A percentile compares a stretch with the other conserved stretches of the same genome.
phyloP scores from a whole-genome alignment of 2,888 invertebrate genomes.

The Blera fallax region DNA sequence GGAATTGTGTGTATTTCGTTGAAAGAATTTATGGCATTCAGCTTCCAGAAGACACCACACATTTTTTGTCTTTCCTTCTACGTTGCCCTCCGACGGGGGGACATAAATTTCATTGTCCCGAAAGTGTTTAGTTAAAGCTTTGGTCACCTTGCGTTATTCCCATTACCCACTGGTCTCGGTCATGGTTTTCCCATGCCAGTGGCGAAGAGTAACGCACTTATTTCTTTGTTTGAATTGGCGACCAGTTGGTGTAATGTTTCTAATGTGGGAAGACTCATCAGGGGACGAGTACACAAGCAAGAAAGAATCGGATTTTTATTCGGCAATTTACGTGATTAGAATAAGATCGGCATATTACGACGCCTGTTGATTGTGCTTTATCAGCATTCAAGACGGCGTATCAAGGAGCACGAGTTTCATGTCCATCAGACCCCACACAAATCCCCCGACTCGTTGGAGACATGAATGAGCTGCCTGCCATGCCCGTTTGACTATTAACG shows the following conservation, averaged over 20 bases:
- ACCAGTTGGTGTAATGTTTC: slow-evolving; percentile 33
- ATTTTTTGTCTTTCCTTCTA: slow-evolving; percentile 34
- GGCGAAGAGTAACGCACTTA: slow-evolving; percentile 44
- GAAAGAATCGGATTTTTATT: slow-evolving; percentile 50
- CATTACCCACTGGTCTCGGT: neutral
- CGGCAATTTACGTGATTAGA: slow-evolving; percentile 70
- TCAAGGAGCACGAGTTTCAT: slow-evolving; percentile 73
- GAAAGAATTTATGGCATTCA: slow-evolving; percentile 68
- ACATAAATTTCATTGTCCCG: slow-evolving; percentile 59
- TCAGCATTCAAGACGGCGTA: slow-evolving; percentile 68
- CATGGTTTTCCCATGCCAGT: slow-evolving; percentile 51
- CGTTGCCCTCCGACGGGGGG: slow-evolving; percentile 1
- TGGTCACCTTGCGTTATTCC: slow-evolving; percentile 51
- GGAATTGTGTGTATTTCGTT: slow-evolving; percentile 60
- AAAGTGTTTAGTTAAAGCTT: slow-evolving; percentile 52
- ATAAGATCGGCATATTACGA: slow-evolving; percentile 65
- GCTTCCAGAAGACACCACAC: slow-evolving; percentile 69
- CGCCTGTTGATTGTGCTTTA: slow-evolving; percentile 68
- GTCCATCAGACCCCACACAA: slow-evolving; percentile 73
- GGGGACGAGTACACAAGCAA: neutral
- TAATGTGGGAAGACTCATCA: slow-evolving; percentile 37
- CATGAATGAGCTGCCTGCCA: slow-evolving; percentile 64
- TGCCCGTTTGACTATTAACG: slow-evolving; percentile 68
- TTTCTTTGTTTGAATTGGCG: slow-evolving; percentile 18
- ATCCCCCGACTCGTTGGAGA: slow-evolving; percentile 62